phyloP scores from a whole-genome alignment of 2,113 vertebrate genomes.

The Ceratotherium simum region DNA sequence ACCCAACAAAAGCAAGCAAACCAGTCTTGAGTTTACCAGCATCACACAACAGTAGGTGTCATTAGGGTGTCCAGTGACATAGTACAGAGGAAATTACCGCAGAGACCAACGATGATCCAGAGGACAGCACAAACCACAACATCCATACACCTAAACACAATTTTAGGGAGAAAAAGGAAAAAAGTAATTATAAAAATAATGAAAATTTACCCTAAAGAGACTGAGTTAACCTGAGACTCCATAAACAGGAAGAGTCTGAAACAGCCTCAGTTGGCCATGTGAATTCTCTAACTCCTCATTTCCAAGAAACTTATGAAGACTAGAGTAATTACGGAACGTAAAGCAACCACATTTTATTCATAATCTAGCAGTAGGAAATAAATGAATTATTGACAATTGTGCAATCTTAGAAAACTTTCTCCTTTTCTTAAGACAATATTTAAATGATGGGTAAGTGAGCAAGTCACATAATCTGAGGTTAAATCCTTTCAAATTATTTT shows the following conservation, averaged over 20 bases:
- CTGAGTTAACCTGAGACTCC: background rate
- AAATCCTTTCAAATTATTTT: background rate
- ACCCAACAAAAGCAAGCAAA: background rate
- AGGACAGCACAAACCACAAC: background rate
- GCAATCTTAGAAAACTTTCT: background rate
- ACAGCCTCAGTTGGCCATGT: background rate
- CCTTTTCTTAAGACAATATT: background rate
- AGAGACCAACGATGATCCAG: background rate
- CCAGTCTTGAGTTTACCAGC: background rate
- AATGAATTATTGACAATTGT: background rate
- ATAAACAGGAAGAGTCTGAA: background rate
- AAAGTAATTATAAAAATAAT: too few species aligned
- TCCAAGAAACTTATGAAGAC: background rate
- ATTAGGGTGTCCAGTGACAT: background rate
- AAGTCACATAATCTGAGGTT: background rate
- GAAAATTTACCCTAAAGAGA: background rate
- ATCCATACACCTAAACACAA: background rate
- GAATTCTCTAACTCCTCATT: background rate
- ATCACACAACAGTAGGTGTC: background rate
- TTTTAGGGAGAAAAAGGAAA: background rate
- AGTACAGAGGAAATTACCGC: background rate
- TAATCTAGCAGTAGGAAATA: background rate
- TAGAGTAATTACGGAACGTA: background rate
- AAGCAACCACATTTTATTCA: background rate
- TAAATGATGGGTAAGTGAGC: background rate